Evolutionary conservation across 2,888 invertebrate genomes (phyloP).

Genomic region (Agonopterix subpropinquella): DNA sequence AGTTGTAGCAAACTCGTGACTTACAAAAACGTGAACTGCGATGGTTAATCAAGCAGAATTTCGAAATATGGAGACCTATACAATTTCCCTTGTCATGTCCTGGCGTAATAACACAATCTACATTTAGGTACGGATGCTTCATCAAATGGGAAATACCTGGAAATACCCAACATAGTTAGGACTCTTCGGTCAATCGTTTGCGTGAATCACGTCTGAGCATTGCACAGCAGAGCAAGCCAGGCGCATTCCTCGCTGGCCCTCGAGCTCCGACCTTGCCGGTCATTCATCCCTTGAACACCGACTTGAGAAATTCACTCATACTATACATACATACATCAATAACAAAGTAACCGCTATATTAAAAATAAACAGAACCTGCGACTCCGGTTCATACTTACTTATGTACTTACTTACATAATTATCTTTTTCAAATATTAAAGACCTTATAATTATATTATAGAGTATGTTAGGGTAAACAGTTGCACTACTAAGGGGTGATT

Average conservation of each 20-base stretch:
- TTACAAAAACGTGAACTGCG: constrained; percentile 6
- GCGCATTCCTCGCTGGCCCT: constrained; percentile 45
- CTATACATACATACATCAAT: neutral
- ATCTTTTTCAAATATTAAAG: too few species aligned
- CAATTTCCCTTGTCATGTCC: too few species aligned
- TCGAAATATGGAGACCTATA: too few species aligned
- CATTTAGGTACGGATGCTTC: too few species aligned
- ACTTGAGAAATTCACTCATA: neutral
- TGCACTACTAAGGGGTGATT: too few species aligned
- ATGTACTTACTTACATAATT: neutral
- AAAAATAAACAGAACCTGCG: neutral
- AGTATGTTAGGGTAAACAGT: too few species aligned
- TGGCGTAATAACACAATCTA: too few species aligned
- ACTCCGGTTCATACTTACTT: neutral
- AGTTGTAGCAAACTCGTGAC: constrained; percentile 12
- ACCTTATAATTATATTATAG: too few species aligned
- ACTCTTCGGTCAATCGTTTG: constrained; percentile 15
- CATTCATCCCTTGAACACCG: constrained; percentile 47
- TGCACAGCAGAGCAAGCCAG: constrained; percentile 15
- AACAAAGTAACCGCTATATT: too few species aligned
- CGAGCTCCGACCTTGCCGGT: constrained; percentile 51
- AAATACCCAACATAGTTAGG: neutral
- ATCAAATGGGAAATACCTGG: neutral
- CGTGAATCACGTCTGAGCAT: constrained; percentile 43
- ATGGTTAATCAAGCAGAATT: neutral